Percentiles rank a stretch among this genome's conserved stretches.
Evolutionary conservation across 2,888 invertebrate genomes (phyloP).

Genomic region (Drosophila sordidapex): DNA sequence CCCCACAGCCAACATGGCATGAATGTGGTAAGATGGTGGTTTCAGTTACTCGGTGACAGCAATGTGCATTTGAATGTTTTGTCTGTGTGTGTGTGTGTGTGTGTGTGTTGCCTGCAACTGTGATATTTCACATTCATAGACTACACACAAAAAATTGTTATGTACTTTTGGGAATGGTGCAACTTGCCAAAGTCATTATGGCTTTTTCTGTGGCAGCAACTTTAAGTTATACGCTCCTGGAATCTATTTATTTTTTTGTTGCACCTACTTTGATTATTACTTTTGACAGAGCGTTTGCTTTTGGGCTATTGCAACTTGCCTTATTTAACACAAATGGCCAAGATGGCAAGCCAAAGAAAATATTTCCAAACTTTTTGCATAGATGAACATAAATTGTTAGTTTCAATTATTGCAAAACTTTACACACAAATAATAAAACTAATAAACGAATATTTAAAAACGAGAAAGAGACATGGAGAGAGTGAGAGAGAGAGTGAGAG

Average conservation of each 20-base stretch:
- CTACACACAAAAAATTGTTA: slow-evolving; percentile 58
- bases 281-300: slow-evolving; percentile 19
- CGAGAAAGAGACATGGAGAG: not conserved
- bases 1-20: slow-evolving; percentile 24
- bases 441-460: slow-evolving; percentile 4
- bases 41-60: slow-evolving; percentile 3
- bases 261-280: slow-evolving; percentile 47
- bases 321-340: slow-evolving; percentile 60
- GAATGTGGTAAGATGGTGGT: slow-evolving; percentile 45
- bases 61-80: slow-evolving; percentile 2
- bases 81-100: not conserved
- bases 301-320: slow-evolving; percentile 66
- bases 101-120: slow-evolving; percentile 23
- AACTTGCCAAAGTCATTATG: slow-evolving; percentile 70
- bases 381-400: slow-evolving; percentile 63
- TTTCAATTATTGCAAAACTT: slow-evolving; percentile 79
- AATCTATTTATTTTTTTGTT: slow-evolving; percentile 10
- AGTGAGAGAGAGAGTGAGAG: not conserved
- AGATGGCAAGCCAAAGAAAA: slow-evolving; percentile 51
- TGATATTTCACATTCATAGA: slow-evolving; percentile 70
- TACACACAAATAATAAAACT: slow-evolving; percentile 57
- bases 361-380: slow-evolving; percentile 65
- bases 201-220: slow-evolving; percentile 38
- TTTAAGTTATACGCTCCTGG: slow-evolving; percentile 29
- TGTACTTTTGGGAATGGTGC: slow-evolving; percentile 50